Evolutionary conservation across 1,140 invertebrate genomes (phyloP).

Genomic region (Trichogramma pretiosum): DNA sequence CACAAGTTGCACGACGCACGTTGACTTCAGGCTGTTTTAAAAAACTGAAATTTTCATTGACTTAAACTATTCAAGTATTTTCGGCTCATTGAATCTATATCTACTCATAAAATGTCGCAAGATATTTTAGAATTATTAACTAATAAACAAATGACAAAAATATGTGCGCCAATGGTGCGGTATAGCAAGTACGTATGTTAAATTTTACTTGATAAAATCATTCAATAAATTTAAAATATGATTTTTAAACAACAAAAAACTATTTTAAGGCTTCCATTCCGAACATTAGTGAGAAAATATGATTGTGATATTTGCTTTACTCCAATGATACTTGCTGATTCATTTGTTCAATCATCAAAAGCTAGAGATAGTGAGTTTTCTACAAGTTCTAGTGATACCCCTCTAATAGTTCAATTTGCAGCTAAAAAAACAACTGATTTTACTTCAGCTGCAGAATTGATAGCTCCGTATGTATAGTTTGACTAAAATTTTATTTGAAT

Average conservation of each 20-base stretch:
- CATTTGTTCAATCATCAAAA: conserved; percentile 80
- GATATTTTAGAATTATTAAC: conserved; percentile 60
- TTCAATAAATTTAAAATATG: background rate
- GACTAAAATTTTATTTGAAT: background rate
- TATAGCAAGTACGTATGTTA: conserved; percentile 73
- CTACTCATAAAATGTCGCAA: conserved; percentile 26
- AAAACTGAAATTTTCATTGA: too few relatives aligned
- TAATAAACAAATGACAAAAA: conserved; percentile 54
- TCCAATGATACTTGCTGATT: conserved; percentile 93
- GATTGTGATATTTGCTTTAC: conserved; percentile 86
- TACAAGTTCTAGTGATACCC: conserved; percentile 68
- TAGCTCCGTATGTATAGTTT: conserved; percentile 60
- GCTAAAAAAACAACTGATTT: conserved; percentile 79
- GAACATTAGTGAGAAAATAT: conserved; percentile 73
- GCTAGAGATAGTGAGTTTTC: conserved; percentile 84
- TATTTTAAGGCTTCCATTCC: conserved; percentile 64
- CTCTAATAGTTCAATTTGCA: conserved; percentile 90
- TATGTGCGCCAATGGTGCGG: conserved; percentile 92
- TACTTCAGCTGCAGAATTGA: conserved; percentile 71
- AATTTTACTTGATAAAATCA: too few relatives aligned
- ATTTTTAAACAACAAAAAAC: background rate
- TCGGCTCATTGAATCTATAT: too few relatives aligned
- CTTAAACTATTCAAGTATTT: too few relatives aligned
- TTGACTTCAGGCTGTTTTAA: too few relatives aligned
- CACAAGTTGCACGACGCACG: too few relatives aligned